Percentiles rank a stretch among this genome's conserved stretches.
Conservation (phyloP, 2,113 vertebrate species). For the Phainopepla nitens region DNA sequence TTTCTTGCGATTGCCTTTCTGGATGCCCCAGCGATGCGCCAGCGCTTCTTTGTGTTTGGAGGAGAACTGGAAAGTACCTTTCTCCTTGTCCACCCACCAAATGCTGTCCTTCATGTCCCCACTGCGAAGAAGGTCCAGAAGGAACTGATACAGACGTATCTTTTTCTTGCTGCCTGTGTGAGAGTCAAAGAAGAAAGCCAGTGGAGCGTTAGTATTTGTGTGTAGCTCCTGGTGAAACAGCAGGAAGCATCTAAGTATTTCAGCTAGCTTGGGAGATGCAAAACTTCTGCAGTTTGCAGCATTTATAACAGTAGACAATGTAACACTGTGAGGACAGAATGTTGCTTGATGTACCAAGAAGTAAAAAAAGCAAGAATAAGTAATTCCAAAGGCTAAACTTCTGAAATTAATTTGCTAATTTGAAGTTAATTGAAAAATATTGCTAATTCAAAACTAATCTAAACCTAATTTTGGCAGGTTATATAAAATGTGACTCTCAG, state of each 20-base stretch:
- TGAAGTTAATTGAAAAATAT: not conserved
- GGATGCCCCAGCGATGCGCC: slow-evolving; percentile 94
- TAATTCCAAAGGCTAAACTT: not conserved
- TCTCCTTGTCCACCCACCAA: slow-evolving; percentile 99
- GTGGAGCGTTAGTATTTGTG: not conserved
- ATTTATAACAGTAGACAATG: not conserved
- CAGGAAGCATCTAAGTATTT: not conserved
- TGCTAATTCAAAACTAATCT: not conserved
- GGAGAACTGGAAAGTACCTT: slow-evolving; percentile 98
- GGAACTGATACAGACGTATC: slow-evolving; percentile 97
- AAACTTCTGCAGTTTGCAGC: not conserved
- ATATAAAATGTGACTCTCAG: not conserved
- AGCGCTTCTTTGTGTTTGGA: slow-evolving; percentile 98
- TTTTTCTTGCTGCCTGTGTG: slow-evolving; percentile 94
- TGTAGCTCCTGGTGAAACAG: not conserved
- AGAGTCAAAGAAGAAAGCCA: not conserved
- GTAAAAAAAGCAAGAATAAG: not conserved
- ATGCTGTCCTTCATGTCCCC: slow-evolving; percentile 99
- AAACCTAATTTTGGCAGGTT: not conserved
- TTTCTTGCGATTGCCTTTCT: slow-evolving; percentile 98
- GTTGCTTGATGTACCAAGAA: not conserved
- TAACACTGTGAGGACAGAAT: not conserved
- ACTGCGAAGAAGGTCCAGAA: slow-evolving; percentile 91
- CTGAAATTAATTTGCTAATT: not conserved
- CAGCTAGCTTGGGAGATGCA: not conserved